Base-by-base conservation (phyloP, 2,888 invertebrate genomes). In the Campoplex nolae region DNA sequence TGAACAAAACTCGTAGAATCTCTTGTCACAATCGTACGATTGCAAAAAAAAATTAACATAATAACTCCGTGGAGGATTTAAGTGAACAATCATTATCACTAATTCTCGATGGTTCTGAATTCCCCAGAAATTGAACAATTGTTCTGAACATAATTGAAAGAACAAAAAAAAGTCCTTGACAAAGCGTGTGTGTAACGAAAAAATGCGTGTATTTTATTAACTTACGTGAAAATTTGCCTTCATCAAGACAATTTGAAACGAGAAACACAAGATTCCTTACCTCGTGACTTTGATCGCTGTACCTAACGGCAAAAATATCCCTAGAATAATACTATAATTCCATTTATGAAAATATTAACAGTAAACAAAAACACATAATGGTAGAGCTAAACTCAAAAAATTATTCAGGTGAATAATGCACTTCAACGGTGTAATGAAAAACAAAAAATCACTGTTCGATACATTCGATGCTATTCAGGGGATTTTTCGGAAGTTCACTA, bases 331-430 rank as follows among this genome's bases (percentile, higher is more conserved):
- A 62, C 16, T 32, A 32, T 16, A 32, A 62, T 32, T 62, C 32
- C 62, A 62, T 62, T 62, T 16, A 62, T 62, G 62, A 62, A 11
- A 32, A 62, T 62, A 62, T 62, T 62, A 62, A 62, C 62, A 62
- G 16, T 62, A 32, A 62, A 32, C 6, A 32, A 62, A 62, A 62
- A 32, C 16, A 13, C 58, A 32, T 62, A 32, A 62, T 32, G 32
- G 23, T 62, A 62, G 62, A 62, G 32, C 28, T 32, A 62, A 62
- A 62, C 32, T 62, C 32, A 13, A 62, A 28, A 62, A 32, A 16
- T 38, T 62, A 62, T 62, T 62, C 32, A 62, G 32, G 32, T 16
- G 16, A 32, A 62, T 58, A 28, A 58, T 58, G 58, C 58, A 58
- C 58, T 58, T 28, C 28, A 58, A 13, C 23, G 62, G 32, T 32